Percentiles rank a stretch among this genome's conserved stretches.
phyloP scores from a whole-genome alignment of 1,140 invertebrate genomes.

The Asbolus verrucosus region DNA sequence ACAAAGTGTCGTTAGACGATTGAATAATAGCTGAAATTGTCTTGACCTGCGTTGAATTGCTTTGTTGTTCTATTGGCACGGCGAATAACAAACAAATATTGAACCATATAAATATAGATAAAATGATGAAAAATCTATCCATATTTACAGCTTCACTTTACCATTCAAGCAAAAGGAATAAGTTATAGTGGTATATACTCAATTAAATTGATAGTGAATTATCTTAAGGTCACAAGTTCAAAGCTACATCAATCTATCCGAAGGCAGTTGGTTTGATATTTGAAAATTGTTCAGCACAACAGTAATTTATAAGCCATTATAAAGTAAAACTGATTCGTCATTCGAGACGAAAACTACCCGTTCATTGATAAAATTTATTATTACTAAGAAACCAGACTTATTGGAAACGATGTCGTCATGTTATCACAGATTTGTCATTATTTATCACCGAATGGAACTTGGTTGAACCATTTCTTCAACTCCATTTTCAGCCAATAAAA shows the following conservation, averaged over 20 bases:
- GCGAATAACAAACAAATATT: constrained; percentile 39
- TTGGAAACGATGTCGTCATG: constrained; percentile 29
- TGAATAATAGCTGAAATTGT: constrained; percentile 27
- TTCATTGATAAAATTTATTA: constrained; percentile 36
- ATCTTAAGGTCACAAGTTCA: constrained; percentile 34
- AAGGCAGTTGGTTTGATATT: constrained; percentile 28
- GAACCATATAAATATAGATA: constrained; percentile 15
- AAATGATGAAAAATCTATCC: constrained; percentile 36
- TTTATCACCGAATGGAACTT: constrained; percentile 5
- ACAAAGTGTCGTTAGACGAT: constrained; percentile 34
- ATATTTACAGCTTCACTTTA: constrained; percentile 40
- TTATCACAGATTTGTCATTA: constrained; percentile 16
- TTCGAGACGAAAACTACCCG: not conserved
- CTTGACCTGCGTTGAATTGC: constrained; percentile 32
- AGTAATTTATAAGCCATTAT: constrained; percentile 16
- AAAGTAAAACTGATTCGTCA: constrained; percentile 24
- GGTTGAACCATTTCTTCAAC: not conserved
- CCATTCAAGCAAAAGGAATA: constrained; percentile 30
- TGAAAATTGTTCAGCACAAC: constrained; percentile 20
- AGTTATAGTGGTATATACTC: constrained; percentile 30
- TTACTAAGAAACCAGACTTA: constrained; percentile 25
- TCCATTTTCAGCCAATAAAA: not conserved
- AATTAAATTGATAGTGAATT: constrained; percentile 38
- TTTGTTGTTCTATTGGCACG: constrained; percentile 29
- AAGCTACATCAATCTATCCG: constrained; percentile 36